Base-by-base conservation (phyloP, 2,797 vertebrate genomes). In the Chelonia mydas region DNA sequence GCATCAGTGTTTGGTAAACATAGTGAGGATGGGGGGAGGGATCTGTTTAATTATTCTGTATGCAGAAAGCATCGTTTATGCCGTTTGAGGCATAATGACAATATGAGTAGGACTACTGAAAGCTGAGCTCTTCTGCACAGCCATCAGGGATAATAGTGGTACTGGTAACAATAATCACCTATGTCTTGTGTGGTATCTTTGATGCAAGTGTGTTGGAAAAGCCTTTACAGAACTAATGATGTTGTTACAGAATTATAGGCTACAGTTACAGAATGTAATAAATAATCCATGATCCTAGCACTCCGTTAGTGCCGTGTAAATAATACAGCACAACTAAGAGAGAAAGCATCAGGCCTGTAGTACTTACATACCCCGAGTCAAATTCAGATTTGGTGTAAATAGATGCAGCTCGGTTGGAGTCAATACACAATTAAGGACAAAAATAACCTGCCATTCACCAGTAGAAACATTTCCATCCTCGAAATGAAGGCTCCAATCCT, bases 361-460 rank as follows among this genome's bases (percentile, higher is more conserved):
- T 33, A 16, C 82, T 88, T n/a, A 0, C 0, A 0, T 41, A 74
- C 10, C 47, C 0, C 0, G 27, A 8, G 9, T 15, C 5, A 78
- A 59, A 59, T 11, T 33, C 45, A 59, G 37, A 3, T 2, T 6
- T n/a, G 72, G 13, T 31, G 21, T 82, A 31, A 84, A 54, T 68
- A 68, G 16, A 3, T 13, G 9, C 1, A 17, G n/a, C 5, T 91
- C 57, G 25, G n/a, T 77, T 8, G 4, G 1, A 84, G 16, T 23
- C 37, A 28, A 33, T 61, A 33, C 59, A 15, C 59, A 82, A 93
- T 28, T 25, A 74, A 80, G 65, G 86, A 41, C 74, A 91, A 54
- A 84, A 90, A 86, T 89, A 10, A 28, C 8, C 84, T 74, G 1
- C 3, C 31, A 27, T 51, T 90, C 6, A 3, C 13, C 28, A 11